These are phyloP conservation scores for Epinotia demarniana DNA, from an alignment of 2,888 invertebrate species.

Conservation along the genomic window DNA sequence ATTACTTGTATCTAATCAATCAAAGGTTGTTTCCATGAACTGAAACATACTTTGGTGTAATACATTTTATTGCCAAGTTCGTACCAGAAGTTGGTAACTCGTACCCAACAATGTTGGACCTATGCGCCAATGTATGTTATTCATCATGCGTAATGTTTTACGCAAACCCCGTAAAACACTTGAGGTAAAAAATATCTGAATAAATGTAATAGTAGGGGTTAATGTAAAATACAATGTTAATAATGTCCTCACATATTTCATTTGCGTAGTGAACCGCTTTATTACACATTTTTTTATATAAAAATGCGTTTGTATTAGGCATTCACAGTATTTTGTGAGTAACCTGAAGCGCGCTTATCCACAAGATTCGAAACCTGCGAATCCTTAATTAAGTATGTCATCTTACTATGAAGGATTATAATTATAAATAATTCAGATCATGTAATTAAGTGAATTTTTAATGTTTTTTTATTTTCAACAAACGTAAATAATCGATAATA, in stretches of 20 bases:
- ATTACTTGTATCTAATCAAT: not conserved
- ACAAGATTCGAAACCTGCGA: not conserved
- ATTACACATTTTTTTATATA: not conserved
- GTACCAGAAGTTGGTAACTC: not conserved
- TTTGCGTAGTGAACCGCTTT: not conserved
- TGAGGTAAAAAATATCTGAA: not conserved
- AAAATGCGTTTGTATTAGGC: not conserved
- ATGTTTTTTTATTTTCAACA: too few species aligned
- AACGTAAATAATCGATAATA: too few species aligned
- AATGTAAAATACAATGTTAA: not conserved
- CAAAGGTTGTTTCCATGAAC: not conserved
- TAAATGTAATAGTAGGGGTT: not conserved
- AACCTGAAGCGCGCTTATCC: not conserved
- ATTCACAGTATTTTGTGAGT: not conserved
- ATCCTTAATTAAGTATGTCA: not conserved
- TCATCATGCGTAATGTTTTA: not conserved
- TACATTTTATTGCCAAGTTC: not conserved
- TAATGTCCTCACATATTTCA: slow-evolving; percentile 3
- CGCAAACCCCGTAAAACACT: not conserved
- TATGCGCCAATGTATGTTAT: not conserved
- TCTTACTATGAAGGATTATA: too few species aligned
- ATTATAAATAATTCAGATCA: too few species aligned
- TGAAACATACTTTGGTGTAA: not conserved
- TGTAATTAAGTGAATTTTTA: too few species aligned
- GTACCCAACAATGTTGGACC: not conserved